Percentiles rank a stretch among this genome's conserved stretches.
phyloP scores from a whole-genome alignment of 2,888 invertebrate species.

The Norana najaformis region DNA sequence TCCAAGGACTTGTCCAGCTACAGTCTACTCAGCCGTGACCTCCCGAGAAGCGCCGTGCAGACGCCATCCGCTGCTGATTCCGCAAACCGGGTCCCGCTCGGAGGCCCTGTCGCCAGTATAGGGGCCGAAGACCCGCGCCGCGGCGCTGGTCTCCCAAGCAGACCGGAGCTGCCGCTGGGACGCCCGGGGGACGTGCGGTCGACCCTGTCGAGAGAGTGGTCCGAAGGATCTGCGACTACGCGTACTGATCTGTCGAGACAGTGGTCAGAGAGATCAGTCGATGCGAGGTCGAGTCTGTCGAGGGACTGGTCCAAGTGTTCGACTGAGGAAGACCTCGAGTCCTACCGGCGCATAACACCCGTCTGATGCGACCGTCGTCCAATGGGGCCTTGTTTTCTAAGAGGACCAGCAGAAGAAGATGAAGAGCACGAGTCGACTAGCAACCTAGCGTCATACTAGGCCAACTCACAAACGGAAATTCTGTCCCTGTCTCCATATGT shows the following conservation, averaged over 20 bases:
- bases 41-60: not conserved
- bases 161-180: not conserved
- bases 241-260: constrained; percentile 17
- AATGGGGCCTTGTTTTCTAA: constrained; percentile 23
- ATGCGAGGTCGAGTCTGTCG: constrained; percentile 14
- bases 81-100: not conserved
- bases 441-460: no score
- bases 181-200: not conserved
- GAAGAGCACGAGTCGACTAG: not conserved
- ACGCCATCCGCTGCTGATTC: not conserved
- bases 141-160: not conserved
- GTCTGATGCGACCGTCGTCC: not conserved
- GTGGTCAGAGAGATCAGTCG: constrained; percentile 20
- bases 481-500: no score
- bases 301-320: constrained; percentile 22
- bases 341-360: not conserved
- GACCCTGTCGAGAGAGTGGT: constrained; percentile 2
- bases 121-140: not conserved
- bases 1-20: constrained; percentile 18
- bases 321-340: not conserved
- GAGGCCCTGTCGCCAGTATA: not conserved
- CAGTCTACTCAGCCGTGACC: constrained; percentile 17
- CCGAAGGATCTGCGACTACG: not conserved
- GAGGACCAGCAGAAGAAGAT: not conserved
- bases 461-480: no score